Percentiles rank a stretch among this genome's conserved stretches.
phyloP scores from a whole-genome alignment of 2,888 invertebrate species.

The Cephonodes hylas region DNA sequence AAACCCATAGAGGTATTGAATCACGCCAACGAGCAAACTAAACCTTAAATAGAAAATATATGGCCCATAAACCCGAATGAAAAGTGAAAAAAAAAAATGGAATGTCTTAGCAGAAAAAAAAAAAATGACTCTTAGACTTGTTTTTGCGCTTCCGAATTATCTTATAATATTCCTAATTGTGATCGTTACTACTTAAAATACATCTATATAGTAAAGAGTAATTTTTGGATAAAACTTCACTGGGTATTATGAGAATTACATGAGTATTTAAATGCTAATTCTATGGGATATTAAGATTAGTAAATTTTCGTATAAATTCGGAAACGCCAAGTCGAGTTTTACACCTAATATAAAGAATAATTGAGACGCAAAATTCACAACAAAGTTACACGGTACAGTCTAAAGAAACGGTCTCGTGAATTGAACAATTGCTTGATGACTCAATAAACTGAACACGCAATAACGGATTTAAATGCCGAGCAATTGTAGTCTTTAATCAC shows the following conservation, averaged over 20 bases:
- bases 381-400: background rate
- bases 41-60: slow-evolving; percentile 13
- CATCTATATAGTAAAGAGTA: too few relatives aligned
- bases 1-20: background rate
- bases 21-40: background rate
- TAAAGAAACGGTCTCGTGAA: background rate
- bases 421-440: background rate
- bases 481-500: too few relatives aligned
- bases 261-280: background rate
- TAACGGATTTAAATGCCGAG: too few relatives aligned
- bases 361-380: slow-evolving; percentile 1
- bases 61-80: slow-evolving; percentile 11
- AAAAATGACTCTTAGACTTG: background rate
- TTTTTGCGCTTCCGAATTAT: background rate
- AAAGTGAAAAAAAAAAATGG: slow-evolving; percentile 12
- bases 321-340: background rate
- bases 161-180: too few relatives aligned
- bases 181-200: too few relatives aligned
- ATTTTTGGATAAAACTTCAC: background rate
- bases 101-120: slow-evolving; percentile 19
- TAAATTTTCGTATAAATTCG: background rate
- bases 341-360: background rate
- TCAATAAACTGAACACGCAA: background rate
- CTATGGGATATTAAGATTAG: too few relatives aligned
- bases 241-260: background rate